Conservation (phyloP, 2,797 vertebrate species). For the Kryptolebias ocellatus region DNA sequence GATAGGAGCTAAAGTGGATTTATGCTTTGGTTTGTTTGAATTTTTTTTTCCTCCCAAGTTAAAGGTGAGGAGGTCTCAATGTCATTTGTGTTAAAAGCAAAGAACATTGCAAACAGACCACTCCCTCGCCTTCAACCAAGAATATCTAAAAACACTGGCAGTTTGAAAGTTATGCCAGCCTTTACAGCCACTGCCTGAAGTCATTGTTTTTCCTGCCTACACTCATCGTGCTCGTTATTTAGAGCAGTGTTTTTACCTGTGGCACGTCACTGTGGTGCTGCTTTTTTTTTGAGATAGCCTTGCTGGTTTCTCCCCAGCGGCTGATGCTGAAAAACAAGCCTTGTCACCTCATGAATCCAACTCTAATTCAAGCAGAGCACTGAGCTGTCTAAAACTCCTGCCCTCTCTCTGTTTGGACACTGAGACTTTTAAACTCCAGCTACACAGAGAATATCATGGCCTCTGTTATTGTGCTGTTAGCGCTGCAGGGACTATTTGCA, state of each 20-base stretch:
- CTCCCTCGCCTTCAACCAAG: slow-evolving; percentile 50
- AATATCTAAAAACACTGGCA: slow-evolving; percentile 60
- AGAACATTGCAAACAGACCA: slow-evolving; percentile 43
- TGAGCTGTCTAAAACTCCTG: slow-evolving; percentile 63
- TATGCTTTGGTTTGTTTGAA: slow-evolving; percentile 68
- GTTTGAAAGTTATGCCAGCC: slow-evolving; percentile 66
- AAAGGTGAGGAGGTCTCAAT: slow-evolving; percentile 39
- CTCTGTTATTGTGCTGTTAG: slow-evolving; percentile 60
- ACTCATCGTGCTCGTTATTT: slow-evolving; percentile 59
- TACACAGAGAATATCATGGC: slow-evolving; percentile 62
- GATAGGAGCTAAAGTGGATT: slow-evolving; percentile 58
- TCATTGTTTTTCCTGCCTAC: slow-evolving; percentile 67
- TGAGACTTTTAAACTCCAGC: slow-evolving; percentile 51
- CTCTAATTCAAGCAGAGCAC: slow-evolving; percentile 65
- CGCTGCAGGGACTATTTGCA: slow-evolving; percentile 66
- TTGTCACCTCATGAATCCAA: slow-evolving; percentile 50
- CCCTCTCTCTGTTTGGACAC: slow-evolving; percentile 50
- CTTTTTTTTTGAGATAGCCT: slow-evolving; percentile 54
- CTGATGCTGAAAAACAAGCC: slow-evolving; percentile 47
- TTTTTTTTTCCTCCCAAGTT: slow-evolving; percentile 30
- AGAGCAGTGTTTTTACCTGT: slow-evolving; percentile 58
- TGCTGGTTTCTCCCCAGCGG: slow-evolving; percentile 48
- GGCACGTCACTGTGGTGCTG: slow-evolving; percentile 39
- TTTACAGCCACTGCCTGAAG: slow-evolving; percentile 54
- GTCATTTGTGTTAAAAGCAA: slow-evolving; percentile 44